phyloP scores from a whole-genome alignment of 1,140 invertebrate genomes.

The Stegodyphus mimosarum region DNA sequence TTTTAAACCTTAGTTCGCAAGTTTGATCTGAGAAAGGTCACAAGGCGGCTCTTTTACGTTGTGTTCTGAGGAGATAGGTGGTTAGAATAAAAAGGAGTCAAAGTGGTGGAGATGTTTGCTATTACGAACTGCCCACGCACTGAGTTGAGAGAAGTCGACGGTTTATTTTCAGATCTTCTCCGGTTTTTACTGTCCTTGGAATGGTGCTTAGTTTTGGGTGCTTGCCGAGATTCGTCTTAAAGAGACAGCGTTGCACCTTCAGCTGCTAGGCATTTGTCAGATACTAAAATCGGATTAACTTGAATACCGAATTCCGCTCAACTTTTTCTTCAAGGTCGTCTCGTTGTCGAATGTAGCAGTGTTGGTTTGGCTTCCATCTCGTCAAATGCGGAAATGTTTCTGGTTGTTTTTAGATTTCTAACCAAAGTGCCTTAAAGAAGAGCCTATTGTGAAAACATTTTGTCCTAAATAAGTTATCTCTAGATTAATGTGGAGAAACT shows the following conservation, averaged over 20 bases:
- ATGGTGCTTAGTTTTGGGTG: not conserved
- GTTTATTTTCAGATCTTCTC: slow-evolving; percentile 46
- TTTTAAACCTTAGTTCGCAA: not conserved
- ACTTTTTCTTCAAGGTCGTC: slow-evolving; percentile 18
- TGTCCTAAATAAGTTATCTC: no score
- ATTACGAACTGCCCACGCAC: slow-evolving; percentile 30
- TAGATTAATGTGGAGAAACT: no score
- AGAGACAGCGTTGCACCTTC: slow-evolving; percentile 34
- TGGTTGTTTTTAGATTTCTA: not conserved
- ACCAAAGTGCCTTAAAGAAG: not conserved
- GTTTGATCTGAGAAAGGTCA: not conserved
- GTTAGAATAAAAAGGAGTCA: not conserved
- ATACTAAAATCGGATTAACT: slow-evolving; percentile 15
- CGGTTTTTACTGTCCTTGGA: not conserved
- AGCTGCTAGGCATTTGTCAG: slow-evolving; percentile 32
- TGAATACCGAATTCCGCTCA: not conserved
- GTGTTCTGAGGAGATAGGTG: not conserved
- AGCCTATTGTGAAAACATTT: no score
- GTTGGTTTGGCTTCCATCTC: not conserved
- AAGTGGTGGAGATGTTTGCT: not conserved
- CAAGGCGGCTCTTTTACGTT: not conserved
- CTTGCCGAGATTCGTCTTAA: slow-evolving; percentile 1
- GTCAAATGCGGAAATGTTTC: not conserved
- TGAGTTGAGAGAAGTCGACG: not conserved
- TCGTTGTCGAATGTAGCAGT: slow-evolving; percentile 3